Evolutionary conservation across 2,888 invertebrate species (phyloP), one percentile per base, ranked within the genome.

Genomic region (Troglohyphantes excavatus): DNA sequence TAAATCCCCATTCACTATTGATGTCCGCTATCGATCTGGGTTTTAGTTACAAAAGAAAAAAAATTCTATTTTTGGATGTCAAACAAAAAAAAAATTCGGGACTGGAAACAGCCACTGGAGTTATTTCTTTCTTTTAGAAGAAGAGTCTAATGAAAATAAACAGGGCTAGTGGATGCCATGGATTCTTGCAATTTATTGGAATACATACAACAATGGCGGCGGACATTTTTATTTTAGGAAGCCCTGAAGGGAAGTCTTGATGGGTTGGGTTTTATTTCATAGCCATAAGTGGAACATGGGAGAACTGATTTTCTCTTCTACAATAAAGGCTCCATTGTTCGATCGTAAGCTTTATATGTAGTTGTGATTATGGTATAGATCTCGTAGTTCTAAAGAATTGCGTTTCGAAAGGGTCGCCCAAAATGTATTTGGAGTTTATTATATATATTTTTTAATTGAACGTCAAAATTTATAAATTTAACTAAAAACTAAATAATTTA

Each of bases 1-100:
- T 63, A 65, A 72, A 84, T 84, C 63, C 72, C 75, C 63, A 75
- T 65, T 75, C 83, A 75, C 26, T 46, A 65, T 13, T 39, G 61
- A 70, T 39, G 67, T 67, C 70, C 53, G 33, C 17, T 72, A 84
- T 73, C 72, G 84, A 65, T 75, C 63, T 6, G 43, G 27, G 17
- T 21, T 59, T 33, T 33, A 72, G 72, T 46, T 53, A 19, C 19
- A 6, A 19, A 29, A 78, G 63, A 78, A 78, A 78, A 78, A 65
- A 17, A 11, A 39, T 13, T 39, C 1, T 39, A 1, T 39, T 39
- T 53, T 53, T n/a, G 53, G 53, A 11, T n/a, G n/a, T 53, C 53
- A 17, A 53, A 53, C 13, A 53, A 53, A 61, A 59, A n/a, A n/a
- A 46, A 73, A 46, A 73, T 53, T n/a, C 46, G 53, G 19, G 33